Evolutionary conservation across 2,113 vertebrate genomes (phyloP).

Genomic region (Cebus imitator): DNA sequence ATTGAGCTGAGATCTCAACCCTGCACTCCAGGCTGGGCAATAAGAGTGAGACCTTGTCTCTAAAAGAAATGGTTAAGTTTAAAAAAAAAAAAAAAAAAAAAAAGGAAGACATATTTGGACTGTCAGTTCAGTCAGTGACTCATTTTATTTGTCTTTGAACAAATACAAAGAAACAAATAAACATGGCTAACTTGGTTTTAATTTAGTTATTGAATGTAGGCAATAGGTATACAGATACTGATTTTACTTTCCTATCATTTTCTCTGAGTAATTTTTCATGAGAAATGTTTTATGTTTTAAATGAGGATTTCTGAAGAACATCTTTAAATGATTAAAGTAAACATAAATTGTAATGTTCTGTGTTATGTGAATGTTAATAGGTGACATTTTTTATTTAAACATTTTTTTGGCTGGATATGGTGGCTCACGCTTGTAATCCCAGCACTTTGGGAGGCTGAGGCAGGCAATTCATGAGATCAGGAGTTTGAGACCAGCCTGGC

Average conservation of each 20-base stretch:
- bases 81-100: too few species aligned
- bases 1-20: too few species aligned
- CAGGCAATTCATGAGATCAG: too few species aligned
- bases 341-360: neutral
- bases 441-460: too few species aligned
- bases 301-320: constrained; percentile 5
- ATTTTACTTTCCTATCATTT: neutral
- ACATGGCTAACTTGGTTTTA: neutral
- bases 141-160: neutral
- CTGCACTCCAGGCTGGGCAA: too few species aligned
- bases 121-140: neutral
- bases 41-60: too few species aligned
- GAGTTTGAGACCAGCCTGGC: too few species aligned
- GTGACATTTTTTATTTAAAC: neutral
- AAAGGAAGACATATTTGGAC: too few species aligned
- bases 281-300: constrained; percentile 33
- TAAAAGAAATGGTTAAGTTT: too few species aligned
- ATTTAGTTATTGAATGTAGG: neutral
- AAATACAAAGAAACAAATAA: neutral
- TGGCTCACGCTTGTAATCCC: too few species aligned
- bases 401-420: neutral
- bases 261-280: neutral
- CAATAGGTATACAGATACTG: neutral
- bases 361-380: neutral
- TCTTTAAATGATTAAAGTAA: neutral